Percentiles rank a stretch among this genome's conserved stretches.
These are phyloP conservation scores for Caenorhabditis brenneri DNA, from an alignment of 1,140 invertebrate species.

Conservation along the genomic window DNA sequence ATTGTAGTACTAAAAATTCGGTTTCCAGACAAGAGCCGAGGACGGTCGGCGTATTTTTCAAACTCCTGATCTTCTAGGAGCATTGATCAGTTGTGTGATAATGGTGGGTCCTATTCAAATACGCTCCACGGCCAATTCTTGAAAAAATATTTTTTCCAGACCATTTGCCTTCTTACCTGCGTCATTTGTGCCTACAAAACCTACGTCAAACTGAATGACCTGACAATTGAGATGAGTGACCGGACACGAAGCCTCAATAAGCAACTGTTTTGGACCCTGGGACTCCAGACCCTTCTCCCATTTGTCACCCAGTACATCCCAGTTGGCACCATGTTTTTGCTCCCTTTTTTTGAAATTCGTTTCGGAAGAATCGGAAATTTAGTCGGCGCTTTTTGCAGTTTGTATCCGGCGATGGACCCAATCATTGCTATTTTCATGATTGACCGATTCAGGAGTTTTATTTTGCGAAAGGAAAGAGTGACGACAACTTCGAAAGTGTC, in stretches of 20 bases:
- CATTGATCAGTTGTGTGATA: background rate
- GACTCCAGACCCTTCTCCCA: background rate
- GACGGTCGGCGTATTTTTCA: background rate
- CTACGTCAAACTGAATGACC: background rate
- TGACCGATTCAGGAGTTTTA: background rate
- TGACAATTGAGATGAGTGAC: background rate
- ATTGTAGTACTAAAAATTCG: background rate
- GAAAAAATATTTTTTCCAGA: background rate
- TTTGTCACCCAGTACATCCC: constrained; percentile 26
- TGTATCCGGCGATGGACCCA: background rate
- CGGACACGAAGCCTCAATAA: background rate
- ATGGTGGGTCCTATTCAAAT: too few relatives aligned
- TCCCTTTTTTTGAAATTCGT: constrained; percentile 9
- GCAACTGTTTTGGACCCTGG: constrained; percentile 23
- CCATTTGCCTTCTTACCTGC: background rate
- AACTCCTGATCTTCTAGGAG: background rate
- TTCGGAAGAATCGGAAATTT: constrained; percentile 12
- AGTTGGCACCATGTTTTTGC: background rate
- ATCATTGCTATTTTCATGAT: constrained; percentile 20
- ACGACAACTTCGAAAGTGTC: background rate
- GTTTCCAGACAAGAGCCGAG: background rate
- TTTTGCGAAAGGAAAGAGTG: background rate
- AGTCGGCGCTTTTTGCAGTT: constrained; percentile 1
- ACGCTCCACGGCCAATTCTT: too few relatives aligned
- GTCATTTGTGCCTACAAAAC: background rate